Evolutionary conservation across 2,888 invertebrate genomes (phyloP).

Genomic region (Cheilosia pagana): DNA sequence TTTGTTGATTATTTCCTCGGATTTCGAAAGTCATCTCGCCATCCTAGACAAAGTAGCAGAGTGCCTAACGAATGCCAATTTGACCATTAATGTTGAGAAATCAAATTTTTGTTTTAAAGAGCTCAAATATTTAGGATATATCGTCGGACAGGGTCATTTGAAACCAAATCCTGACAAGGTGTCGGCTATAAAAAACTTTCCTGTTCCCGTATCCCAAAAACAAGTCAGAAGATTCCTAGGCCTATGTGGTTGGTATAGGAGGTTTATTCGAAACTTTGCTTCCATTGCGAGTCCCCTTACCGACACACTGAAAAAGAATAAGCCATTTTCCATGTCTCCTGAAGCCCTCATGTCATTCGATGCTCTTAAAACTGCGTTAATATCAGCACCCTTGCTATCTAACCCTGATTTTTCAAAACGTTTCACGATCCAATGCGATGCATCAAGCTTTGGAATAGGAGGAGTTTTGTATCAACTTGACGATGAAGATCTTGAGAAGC

Average conservation of each 20-base stretch:
- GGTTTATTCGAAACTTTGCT: slow-evolving; percentile 1
- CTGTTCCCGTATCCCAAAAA: background rate
- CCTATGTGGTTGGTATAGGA: slow-evolving; percentile 3
- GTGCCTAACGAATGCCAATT: background rate
- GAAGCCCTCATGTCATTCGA: background rate
- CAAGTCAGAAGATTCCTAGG: background rate
- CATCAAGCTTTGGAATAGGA: background rate
- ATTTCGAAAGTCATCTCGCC: background rate
- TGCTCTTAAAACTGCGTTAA: too few species aligned
- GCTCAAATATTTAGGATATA: background rate
- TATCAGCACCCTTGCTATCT: background rate
- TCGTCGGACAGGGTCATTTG: background rate
- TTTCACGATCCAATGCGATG: background rate
- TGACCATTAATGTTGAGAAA: background rate
- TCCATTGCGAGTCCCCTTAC: background rate
- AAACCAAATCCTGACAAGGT: background rate
- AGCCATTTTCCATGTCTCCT: background rate
- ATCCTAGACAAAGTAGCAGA: background rate
- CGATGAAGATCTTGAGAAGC: background rate
- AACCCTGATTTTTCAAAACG: background rate
- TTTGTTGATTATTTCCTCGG: background rate
- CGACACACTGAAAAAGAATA: background rate
- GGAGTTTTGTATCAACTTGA: background rate
- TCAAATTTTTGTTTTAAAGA: background rate
- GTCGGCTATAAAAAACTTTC: background rate